Percentiles rank a stretch among this genome's conserved stretches.
Evolutionary conservation across 2,888 invertebrate genomes (phyloP).

Genomic region (Gymnocheta viridis): DNA sequence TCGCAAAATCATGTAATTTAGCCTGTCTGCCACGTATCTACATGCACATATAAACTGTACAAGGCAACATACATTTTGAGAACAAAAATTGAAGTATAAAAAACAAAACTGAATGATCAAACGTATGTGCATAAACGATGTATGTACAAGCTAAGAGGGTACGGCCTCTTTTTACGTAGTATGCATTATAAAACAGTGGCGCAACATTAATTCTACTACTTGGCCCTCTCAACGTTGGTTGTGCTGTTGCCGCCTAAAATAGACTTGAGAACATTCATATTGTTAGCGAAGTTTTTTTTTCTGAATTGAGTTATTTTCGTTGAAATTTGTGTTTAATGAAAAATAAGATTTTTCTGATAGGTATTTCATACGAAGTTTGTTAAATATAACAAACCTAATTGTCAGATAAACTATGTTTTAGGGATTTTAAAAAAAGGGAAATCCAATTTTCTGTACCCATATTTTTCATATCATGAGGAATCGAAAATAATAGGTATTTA

Average conservation of each 20-base stretch:
- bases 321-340: constrained; percentile 9
- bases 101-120: constrained; percentile 55
- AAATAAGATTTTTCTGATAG: background rate
- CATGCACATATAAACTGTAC: constrained; percentile 53
- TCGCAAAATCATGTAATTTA: constrained; percentile 54
- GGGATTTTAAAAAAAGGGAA: background rate
- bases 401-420: background rate
- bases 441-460: background rate
- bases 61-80: constrained; percentile 27
- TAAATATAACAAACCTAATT: no score
- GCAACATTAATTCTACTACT: constrained; percentile 30
- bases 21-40: constrained; percentile 63
- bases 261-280: constrained; percentile 16
- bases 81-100: constrained; percentile 12
- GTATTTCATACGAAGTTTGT: background rate
- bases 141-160: constrained; percentile 60
- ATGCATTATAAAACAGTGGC: constrained; percentile 53
- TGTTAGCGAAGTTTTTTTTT: constrained; percentile 2
- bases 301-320: constrained; percentile 14
- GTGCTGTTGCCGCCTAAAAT: constrained; percentile 13
- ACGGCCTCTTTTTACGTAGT: constrained; percentile 61
- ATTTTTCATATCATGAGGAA: no score
- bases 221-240: background rate
- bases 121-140: constrained; percentile 61
- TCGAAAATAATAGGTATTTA: no score